Evolutionary conservation across 2,797 vertebrate species (phyloP), one percentile per base, ranked within the genome.

Genomic region (Halcyon chelicuti): DNA sequence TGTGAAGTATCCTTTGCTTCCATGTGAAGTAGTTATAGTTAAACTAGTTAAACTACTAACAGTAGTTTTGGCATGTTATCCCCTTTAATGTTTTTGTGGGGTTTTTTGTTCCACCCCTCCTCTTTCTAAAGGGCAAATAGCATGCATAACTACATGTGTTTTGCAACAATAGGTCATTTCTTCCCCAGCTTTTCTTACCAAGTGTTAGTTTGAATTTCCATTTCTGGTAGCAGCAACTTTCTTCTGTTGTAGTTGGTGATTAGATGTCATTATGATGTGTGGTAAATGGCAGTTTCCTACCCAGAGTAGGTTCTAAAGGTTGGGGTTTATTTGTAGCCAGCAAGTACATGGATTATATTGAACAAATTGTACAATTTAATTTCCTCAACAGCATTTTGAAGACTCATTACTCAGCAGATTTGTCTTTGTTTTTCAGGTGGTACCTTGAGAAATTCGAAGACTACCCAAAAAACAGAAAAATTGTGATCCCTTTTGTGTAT

Each of bases 381-480:
- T 74, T 88, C 25, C 12, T 86, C 7, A 10, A 23, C 19, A 86
- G 8, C 2, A 9, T 70, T 94, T 88, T 88, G 55, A 88, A 73
- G 63, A 57, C 19, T 72, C 9, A 9, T 15, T 91, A 14, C 22
- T 71, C 12, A 81, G 54, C 11, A 63, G 11, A 25, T 91, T 86
- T 60, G 17, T 57, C 46, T 72, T 95, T 95, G 75, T 93, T 94
- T 97, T 98, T 80, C 97, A 99, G 99, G 94, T 99, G 99, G 99
- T 99, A 99, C 94, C 98, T 98, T 44, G 85, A 97, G 39, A 99
- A 99, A 97, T 99, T 99, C 97, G 99, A 99, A 97, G 98, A 99
- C 93, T 99, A 99, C 88, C 99, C 99, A 2, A 99, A 98, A 96
- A 95, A 76, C 54, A 99, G 99, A 93, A 99, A 99, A 98, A 98